Percentiles rank a stretch among this genome's conserved stretches.
These are phyloP conservation scores for Marisa cornuarietis DNA, from an alignment of 1,140 invertebrate genomes.

Conservation along the genomic window DNA sequence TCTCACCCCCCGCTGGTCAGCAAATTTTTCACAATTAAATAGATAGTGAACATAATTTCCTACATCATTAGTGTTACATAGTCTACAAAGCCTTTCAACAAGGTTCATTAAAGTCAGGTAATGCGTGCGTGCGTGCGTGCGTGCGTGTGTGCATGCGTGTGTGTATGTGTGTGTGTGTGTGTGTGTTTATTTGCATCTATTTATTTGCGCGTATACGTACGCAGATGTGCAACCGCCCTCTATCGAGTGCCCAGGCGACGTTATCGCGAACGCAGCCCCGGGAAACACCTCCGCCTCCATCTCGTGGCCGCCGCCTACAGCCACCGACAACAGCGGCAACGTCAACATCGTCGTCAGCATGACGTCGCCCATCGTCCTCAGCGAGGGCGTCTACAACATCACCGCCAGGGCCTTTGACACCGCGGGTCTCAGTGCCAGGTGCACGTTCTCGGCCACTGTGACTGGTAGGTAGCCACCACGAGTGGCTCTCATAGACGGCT, in stretches of 20 bases:
- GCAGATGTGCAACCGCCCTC: neutral
- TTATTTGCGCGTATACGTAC: too few species aligned
- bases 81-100: too few species aligned
- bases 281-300: constrained; percentile 36
- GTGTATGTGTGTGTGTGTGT: constrained; percentile 14
- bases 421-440: constrained; percentile 26
- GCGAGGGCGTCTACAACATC: constrained; percentile 39
- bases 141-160: neutral
- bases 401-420: constrained; percentile 40
- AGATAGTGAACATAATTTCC: too few species aligned
- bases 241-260: constrained; percentile 33
- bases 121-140: neutral
- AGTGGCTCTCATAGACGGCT: too few species aligned
- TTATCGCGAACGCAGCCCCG: constrained; percentile 27
- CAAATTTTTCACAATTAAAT: too few species aligned
- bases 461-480: too few species aligned
- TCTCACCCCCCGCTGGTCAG: too few species aligned
- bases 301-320: constrained; percentile 32
- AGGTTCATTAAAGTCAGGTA: too few species aligned
- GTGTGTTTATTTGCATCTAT: neutral
- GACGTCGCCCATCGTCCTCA: constrained; percentile 37
- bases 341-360: constrained; percentile 24
- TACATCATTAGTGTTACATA: too few species aligned
- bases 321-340: constrained; percentile 38
- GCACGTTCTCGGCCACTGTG: constrained; percentile 41